Percentiles rank a stretch among this genome's conserved stretches.
Evolutionary conservation across 2,888 invertebrate species (phyloP).

Genomic region (Lissonota sp.): DNA sequence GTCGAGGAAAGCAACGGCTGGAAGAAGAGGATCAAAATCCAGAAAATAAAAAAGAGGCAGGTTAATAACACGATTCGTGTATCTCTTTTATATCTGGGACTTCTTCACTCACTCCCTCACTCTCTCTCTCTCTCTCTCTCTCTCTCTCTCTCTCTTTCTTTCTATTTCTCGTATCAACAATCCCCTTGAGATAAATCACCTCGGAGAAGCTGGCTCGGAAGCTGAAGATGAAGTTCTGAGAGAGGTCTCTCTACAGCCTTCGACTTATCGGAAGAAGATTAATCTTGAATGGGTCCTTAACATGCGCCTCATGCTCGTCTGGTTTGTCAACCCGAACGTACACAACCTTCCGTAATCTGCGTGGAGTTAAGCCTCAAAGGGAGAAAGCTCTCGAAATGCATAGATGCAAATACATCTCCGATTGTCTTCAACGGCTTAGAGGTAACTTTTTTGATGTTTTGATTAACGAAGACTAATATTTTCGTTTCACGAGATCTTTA

Average conservation of each 20-base stretch:
- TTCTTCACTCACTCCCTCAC: slow-evolving; percentile 17
- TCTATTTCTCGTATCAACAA: slow-evolving; percentile 44
- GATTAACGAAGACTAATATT: too few relatives aligned
- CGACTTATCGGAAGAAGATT: slow-evolving; percentile 65
- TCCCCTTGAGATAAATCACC: slow-evolving; percentile 57
- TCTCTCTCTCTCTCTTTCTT: too few relatives aligned
- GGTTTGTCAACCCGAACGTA: slow-evolving; percentile 42
- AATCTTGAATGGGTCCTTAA: slow-evolving; percentile 55
- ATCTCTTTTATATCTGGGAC: slow-evolving; percentile 36
- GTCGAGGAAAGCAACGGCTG: slow-evolving; percentile 29
- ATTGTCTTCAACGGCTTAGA: too few relatives aligned
- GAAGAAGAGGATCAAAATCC: slow-evolving; percentile 5
- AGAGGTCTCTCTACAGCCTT: slow-evolving; percentile 34
- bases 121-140: slow-evolving; percentile 24
- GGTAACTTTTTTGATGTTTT: too few relatives aligned
- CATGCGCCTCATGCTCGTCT: slow-evolving; percentile 25
- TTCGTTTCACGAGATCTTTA: too few relatives aligned
- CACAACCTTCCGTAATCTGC: neutral
- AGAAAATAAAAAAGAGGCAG: slow-evolving; percentile 16
- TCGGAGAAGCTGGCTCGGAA: slow-evolving; percentile 54
- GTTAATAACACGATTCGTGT: slow-evolving; percentile 35
- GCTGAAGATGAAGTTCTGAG: slow-evolving; percentile 11
- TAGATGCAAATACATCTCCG: too few relatives aligned
- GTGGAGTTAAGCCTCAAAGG: too few relatives aligned
- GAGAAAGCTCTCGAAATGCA: too few relatives aligned